Base-by-base conservation (phyloP, 2,113 vertebrate species). In the Nothocercus julius region DNA sequence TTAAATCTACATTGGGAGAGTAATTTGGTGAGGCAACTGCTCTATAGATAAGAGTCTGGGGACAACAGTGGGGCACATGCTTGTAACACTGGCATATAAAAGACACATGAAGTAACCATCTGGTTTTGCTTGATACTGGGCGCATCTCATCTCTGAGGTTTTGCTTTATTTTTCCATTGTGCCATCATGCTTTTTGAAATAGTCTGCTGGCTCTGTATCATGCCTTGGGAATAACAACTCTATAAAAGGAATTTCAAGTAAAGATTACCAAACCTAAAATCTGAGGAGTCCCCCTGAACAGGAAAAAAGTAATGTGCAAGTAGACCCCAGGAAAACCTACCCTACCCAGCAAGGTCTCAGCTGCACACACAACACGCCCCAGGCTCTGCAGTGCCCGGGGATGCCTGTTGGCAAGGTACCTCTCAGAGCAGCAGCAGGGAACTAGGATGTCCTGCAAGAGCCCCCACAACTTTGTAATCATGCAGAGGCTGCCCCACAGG, bases 181-280 rank as follows among this genome's bases (percentile, higher is more conserved):
- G 79, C 59, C 68, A 58, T 69, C 76, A 67, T 73, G 59, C 44
- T 83, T 92, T 32, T 90, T 85, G 64, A 78, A 77, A 89, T 58
- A 89, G 63, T 13, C 59, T 85, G 42, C 36, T 88, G 82, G 14
- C 47, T 85, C 34, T 25, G 38, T 62, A 19, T 27, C 47, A 47
- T 73, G 16, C 68, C 59, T 85, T 90, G 72, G 53, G 67, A 90
- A 85, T 73, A 80, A 66, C 12, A 61, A 5, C 12, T 67, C 53
- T 64, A 44, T 34, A 69, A 82, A 85, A 47, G 24, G 24, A 88
- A 73, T 82, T 82, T 10, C 3, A 1, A 58, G 53, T 62, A 76
- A 83, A 88, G 47, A 64, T 85, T 62, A 90, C n/a, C 22, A 78
- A 63, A 9, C 13, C 54, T 89, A 75, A 87, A 67, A 54, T 14